Base-by-base conservation (phyloP, 2,797 vertebrate genomes). In the Sebastes kiyomatsui region DNA sequence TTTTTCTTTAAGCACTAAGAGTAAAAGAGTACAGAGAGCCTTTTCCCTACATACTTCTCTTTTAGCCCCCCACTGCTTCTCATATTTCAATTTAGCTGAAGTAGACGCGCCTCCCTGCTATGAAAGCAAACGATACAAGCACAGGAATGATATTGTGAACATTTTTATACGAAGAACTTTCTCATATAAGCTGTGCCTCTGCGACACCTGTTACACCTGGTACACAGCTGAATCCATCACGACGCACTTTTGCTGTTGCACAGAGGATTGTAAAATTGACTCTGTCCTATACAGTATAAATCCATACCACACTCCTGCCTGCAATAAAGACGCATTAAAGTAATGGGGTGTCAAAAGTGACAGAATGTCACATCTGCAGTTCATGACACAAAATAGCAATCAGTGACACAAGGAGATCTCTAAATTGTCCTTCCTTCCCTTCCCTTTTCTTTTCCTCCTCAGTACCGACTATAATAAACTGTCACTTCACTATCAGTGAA, bases 131-230 rank as follows among this genome's bases (percentile, higher is more conserved):
- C 56, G 52, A 25, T 18, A 69, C 49, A 25, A 66, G 14, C 49
- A 28, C 18, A 16, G 61, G n/a, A 69, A 18, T 10, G 20, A 72
- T 49, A 68, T 3, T 49, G 60, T 32, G 22, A 35, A 14, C 32
- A 58, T 52, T 35, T 71, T 52, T 27, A 54, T 55, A 73, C 30
- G 14, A 58, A 35, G 20, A 28, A 22, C 23, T 32, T 35, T 54
- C n/a, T 81, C 46, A 81, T 69, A 67, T 16, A 16, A 27, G 62
- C 32, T 38, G n/a, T 11, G 14, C 38, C 22, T 46, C n/a, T 33
- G 60, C 58, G 13, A 62, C 70, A 83, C 71, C 80, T 82, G 69
- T 54, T 56, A 7, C 70, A 46, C 42, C 42, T 54, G n/a, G 12
- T 20, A 8, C 46, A 33, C 28, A 28, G 58, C 38, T 12, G 35